phyloP scores from a whole-genome alignment of 2,113 vertebrate genomes.

The Nanorana parkeri region DNA sequence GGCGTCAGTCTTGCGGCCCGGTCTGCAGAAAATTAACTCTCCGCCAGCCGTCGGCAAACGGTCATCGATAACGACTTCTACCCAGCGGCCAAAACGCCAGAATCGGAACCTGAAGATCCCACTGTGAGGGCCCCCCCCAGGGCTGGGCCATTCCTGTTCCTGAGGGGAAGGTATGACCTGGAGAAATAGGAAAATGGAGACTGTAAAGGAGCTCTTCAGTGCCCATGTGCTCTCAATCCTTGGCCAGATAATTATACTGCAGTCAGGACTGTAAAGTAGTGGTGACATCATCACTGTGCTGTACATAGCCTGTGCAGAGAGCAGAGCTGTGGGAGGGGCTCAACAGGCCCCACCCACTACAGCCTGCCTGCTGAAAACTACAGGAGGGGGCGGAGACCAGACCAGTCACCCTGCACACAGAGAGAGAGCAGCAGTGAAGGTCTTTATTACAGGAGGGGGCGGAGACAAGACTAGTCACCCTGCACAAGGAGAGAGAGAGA shows the following conservation, averaged over 20 bases:
- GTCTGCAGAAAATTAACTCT: constrained; percentile 79
- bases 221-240: not conserved
- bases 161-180: constrained; percentile 80
- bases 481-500: no score
- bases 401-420: no score
- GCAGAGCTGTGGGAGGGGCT: no score
- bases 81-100: constrained; percentile 78
- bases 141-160: constrained; percentile 80
- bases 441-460: no score
- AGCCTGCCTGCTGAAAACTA: no score
- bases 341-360: no score
- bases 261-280: no score
- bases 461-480: no score
- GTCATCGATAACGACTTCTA: constrained; percentile 81
- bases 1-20: constrained; percentile 70
- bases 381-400: no score
- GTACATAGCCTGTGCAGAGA: no score
- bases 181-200: not conserved
- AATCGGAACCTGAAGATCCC: constrained; percentile 84
- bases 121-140: constrained; percentile 68
- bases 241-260: not conserved
- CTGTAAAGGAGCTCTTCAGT: not conserved
- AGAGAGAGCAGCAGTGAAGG: no score
- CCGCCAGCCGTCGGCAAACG: constrained; percentile 74
- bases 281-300: no score